Conservation (phyloP, 2,113 vertebrate genomes). For the Terrapene triunguis region DNA sequence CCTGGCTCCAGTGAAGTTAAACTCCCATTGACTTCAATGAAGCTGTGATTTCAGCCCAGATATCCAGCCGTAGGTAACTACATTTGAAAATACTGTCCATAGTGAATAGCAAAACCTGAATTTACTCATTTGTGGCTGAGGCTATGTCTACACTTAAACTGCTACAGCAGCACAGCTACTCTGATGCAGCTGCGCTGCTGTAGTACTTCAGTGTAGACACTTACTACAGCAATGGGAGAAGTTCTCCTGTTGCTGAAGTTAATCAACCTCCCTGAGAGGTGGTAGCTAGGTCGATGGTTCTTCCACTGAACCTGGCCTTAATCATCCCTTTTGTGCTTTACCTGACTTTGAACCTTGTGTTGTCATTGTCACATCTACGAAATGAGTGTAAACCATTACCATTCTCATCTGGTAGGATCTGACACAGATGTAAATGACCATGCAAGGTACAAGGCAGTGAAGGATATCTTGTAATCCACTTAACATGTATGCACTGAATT, state of each 20-base stretch:
- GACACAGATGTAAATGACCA: not conserved
- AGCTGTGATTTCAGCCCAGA: not conserved
- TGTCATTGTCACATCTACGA: not conserved
- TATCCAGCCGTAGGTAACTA: fast-evolving
- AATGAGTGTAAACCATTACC: not conserved
- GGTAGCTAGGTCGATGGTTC: not conserved
- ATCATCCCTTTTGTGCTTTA: fast-evolving
- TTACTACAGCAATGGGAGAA: not conserved
- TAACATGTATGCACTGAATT: constrained; percentile 23
- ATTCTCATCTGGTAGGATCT: not conserved
- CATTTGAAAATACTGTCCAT: not conserved
- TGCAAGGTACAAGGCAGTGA: not conserved
- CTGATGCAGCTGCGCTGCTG: not conserved
- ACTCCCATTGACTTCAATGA: not conserved
- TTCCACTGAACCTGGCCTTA: not conserved
- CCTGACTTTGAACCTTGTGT: not conserved
- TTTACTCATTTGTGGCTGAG: not conserved
- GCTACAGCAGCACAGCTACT: not conserved
- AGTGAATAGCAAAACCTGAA: not conserved
- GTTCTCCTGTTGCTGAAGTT: not conserved
- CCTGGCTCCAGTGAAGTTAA: not conserved
- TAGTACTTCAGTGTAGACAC: not conserved
- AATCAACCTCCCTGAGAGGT: not conserved
- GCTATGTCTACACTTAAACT: not conserved
- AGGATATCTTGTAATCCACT: constrained; percentile 43